These are phyloP conservation scores for Laticauda laticaudata DNA, from an alignment of 2,113 vertebrate species.

Conservation along the genomic window DNA sequence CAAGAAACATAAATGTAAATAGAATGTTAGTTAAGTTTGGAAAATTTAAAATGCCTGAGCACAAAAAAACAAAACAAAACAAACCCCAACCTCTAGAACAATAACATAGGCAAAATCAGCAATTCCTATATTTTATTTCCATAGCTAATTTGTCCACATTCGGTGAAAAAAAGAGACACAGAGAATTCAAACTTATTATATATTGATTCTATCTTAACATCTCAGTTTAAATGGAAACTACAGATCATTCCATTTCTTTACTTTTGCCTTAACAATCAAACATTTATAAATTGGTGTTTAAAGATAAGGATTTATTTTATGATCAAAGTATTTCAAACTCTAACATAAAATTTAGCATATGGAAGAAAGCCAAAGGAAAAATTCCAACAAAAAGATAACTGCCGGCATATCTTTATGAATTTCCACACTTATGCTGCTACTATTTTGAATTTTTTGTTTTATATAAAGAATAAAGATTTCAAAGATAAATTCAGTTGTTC, in stretches of 20 bases:
- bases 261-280: neutral
- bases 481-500: neutral
- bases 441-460: neutral
- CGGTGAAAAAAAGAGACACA: neutral
- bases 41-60: neutral
- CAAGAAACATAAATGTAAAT: constrained; percentile 1
- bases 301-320: neutral
- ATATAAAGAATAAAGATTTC: neutral
- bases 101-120: neutral
- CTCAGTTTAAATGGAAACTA: neutral
- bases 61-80: neutral
- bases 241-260: neutral
- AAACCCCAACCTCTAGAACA: neutral
- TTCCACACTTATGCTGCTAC: neutral
- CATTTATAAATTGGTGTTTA: neutral
- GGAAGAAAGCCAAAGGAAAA: neutral
- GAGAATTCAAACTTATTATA: neutral
- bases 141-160: neutral
- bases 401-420: neutral
- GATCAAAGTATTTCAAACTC: neutral
- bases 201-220: neutral
- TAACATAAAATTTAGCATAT: neutral
- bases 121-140: neutral
- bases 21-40: constrained; percentile 10
- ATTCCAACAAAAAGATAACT: too few species aligned